Evolutionary conservation across 2,888 invertebrate genomes (phyloP), one percentile per base, ranked within the genome.

Genomic region (Tinea trinotella): DNA sequence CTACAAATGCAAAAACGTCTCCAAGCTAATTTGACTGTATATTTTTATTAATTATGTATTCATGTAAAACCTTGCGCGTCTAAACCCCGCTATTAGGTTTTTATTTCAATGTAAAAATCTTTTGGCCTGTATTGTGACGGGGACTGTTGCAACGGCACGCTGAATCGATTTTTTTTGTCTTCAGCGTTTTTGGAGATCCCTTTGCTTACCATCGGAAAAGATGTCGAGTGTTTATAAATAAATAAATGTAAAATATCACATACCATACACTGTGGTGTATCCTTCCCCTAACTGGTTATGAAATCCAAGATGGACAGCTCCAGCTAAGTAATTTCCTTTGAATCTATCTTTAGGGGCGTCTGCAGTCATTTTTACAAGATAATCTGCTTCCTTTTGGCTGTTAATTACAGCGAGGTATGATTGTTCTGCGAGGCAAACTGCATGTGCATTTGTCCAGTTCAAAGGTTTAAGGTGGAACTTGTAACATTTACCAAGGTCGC

Each of bases 351-450:
- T 30, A 9, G 54, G 36, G 13, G 18, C 30, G n/a, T 55, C 55
- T 3, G 24, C 22, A n/a, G 56, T 13, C 36, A 54, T 18, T 36
- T 56, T 64, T 1, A 64, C 64, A 1, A 77, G 57, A 19, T 63
- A 57, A 1, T 68, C 59, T 0, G 71, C 71, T 55, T 81, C 79
- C 0, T 56, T 57, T 30, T 72, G 63, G 9, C 64, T 70, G 56
- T 79, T 71, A 30, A 76, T 66, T 9, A 80, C 62, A 4, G 76
- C 74, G 13, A 80, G 58, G 56, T 76, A 71, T 0, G 75, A 75
- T 54, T 70, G 68, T 55, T 81, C 81, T 0, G 67, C 66, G 18
- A 61, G 62, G 58, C 82, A 83, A 1, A 64, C 59, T 0, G 63
- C 61, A 24, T 67, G 66, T 0, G 81, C 81, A 0, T 76, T 74